Base-by-base conservation (phyloP, 1,140 invertebrate species). In the Eupeodes corollae region DNA sequence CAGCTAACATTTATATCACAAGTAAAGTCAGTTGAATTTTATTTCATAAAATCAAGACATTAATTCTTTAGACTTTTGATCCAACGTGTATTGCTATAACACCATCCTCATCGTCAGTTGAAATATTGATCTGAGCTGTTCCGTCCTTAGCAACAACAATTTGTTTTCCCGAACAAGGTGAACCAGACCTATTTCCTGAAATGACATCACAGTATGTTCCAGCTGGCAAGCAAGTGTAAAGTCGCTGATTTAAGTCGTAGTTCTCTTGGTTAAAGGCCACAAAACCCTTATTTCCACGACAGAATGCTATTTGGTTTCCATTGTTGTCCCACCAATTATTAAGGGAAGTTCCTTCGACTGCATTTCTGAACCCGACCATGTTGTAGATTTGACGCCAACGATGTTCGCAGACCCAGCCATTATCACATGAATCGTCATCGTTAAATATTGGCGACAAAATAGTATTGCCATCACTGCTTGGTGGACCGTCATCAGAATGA, bases 401-500 rank as follows among this genome's bases (percentile, higher is more conserved):
- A 66, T 95, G 91, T 68, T 96, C 91, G 63, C 91, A 95, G 0
- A 92, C 74, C 88, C 88, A 95, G 2, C 88, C 88, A 12, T 53
- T 52, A 74, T 69, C 10, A 66, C 61, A 37, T 68, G 78, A 43
- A 3, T 70, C 71, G 13, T 61, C 55, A 2, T 63, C 21, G 39
- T 79, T 75, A 40, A 84, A 75, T 3, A 39, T 61, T 0, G 82
- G 78, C 0, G 74, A 72, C 74, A 35, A 53, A 46, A 64, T 61
- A 34, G 53, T 65, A 1, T 54, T 41, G 21, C 61, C 59, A 52
- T 61, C 54, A 31, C 53, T 61, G 14, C 62, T 58, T 1, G 63
- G 63, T 44, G 63, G 63, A 26, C 82, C 84, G 54, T 75, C 70
- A 34, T 77, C 67, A 6, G 58, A 63, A 47, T 69, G 53, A 6